Evolutionary conservation across 2,113 vertebrate genomes (phyloP).

Genomic region (Oriolus oriolus): DNA sequence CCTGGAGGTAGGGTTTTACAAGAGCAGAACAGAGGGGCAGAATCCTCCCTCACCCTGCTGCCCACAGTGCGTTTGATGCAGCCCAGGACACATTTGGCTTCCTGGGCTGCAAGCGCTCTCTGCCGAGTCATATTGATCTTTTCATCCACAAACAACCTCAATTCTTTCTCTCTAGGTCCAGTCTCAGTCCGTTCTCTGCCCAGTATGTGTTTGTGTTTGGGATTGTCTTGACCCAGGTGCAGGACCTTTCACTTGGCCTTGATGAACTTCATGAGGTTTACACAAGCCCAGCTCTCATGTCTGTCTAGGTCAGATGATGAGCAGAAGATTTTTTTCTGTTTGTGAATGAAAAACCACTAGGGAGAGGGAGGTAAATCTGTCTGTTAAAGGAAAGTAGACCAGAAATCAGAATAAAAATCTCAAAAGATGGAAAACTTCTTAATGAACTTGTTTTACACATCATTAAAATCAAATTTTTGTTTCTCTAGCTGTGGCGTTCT

Average conservation of each 20-base stretch:
- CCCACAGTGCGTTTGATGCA: not conserved
- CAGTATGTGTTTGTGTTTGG: not conserved
- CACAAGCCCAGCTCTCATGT: not conserved
- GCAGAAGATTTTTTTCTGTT: not conserved
- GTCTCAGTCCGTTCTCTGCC: not conserved
- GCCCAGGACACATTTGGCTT: not conserved
- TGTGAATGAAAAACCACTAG: not conserved
- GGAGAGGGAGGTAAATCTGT: not conserved
- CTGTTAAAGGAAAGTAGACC: not conserved
- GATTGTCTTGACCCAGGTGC: not conserved
- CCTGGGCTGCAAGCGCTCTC: fast-evolving
- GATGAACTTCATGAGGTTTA: not conserved
- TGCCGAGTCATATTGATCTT: fast-evolving
- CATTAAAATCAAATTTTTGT: not conserved
- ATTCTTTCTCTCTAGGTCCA: not conserved
- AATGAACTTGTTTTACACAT: not conserved
- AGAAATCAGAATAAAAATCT: not conserved
- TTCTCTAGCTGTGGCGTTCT: not conserved
- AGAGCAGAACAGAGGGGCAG: not conserved
- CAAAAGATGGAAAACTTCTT: not conserved
- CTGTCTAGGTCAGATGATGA: not conserved
- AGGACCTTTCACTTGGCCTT: not conserved
- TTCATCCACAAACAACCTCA: not conserved
- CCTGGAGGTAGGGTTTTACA: not conserved
- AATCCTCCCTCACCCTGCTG: not conserved